Evolutionary conservation across 2,797 vertebrate species (phyloP).

Genomic region (Periparus ater): DNA sequence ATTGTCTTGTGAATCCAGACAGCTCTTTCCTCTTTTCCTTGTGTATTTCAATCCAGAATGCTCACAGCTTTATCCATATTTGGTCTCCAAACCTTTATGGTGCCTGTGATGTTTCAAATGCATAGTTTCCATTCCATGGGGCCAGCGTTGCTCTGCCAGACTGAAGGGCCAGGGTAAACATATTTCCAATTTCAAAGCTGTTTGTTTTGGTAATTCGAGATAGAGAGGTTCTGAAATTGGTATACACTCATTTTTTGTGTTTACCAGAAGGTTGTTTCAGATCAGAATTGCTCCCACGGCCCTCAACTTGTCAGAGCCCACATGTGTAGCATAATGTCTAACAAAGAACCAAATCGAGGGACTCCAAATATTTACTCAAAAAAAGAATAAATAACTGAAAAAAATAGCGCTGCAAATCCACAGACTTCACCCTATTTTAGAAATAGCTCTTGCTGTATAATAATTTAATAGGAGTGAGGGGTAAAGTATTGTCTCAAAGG

Average conservation of each 20-base stretch:
- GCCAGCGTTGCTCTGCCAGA: background rate
- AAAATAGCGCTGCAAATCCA: background rate
- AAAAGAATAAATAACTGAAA: background rate
- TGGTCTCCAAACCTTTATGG: background rate
- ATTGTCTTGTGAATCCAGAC: background rate
- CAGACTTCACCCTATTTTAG: background rate
- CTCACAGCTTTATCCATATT: background rate
- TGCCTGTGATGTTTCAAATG: background rate
- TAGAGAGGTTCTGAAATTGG: background rate
- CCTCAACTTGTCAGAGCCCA: background rate
- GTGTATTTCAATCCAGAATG: background rate
- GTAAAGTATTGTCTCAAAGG: background rate
- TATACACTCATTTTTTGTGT: background rate
- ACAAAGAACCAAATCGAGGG: background rate
- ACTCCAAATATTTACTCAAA: background rate
- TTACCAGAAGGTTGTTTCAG: slow-evolving; percentile 11
- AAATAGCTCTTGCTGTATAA: background rate
- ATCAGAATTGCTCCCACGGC: background rate
- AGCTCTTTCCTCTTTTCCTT: background rate
- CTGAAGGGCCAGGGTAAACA: slow-evolving; percentile 18
- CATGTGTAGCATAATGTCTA: background rate
- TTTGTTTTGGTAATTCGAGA: slow-evolving; percentile 35
- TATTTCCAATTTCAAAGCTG: slow-evolving; percentile 33
- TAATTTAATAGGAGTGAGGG: background rate
- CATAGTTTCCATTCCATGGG: background rate